Evolutionary conservation across 92 coral and sea anemone genomes (phyloP).

Genomic region (Zoanthus solanderi): DNA sequence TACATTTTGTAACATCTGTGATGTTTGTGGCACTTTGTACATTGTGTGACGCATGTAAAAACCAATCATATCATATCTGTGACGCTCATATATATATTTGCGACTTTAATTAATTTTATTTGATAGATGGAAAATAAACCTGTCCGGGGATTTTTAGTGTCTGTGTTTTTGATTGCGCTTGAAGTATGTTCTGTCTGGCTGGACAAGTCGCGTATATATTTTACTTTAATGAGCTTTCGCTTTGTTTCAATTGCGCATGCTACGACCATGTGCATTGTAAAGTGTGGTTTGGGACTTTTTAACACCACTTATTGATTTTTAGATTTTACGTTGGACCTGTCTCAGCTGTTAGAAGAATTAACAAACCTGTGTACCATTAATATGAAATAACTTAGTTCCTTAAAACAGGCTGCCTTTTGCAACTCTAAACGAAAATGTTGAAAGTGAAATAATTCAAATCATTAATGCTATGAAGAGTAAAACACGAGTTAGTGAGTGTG

Average conservation of each 20-base stretch:
- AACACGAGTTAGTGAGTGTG: no score
- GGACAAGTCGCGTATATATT: background rate
- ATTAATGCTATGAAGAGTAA: no score
- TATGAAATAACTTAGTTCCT: no score
- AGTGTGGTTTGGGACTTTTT: no score
- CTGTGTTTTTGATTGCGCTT: conserved; percentile 26
- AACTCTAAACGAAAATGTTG: no score
- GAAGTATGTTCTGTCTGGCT: conserved; percentile 49
- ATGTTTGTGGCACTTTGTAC: background rate
- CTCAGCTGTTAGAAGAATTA: no score
- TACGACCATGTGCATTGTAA: no score
- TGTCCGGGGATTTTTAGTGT: conserved; percentile 3
- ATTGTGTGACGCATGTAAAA: background rate
- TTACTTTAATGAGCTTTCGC: background rate
- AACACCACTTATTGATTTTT: no score
- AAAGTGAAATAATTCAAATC: no score
- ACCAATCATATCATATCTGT: background rate
- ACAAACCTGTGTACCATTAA: no score
- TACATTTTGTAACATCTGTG: background rate
- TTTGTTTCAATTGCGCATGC: background rate
- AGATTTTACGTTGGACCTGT: no score
- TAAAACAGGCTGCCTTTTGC: no score
- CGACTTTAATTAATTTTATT: background rate
- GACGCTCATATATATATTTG: background rate
- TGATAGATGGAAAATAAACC: conserved; percentile 15